Evolutionary conservation across 2,797 vertebrate genomes (phyloP), one percentile per base, ranked within the genome.

Genomic region (Lagodon rhomboides): DNA sequence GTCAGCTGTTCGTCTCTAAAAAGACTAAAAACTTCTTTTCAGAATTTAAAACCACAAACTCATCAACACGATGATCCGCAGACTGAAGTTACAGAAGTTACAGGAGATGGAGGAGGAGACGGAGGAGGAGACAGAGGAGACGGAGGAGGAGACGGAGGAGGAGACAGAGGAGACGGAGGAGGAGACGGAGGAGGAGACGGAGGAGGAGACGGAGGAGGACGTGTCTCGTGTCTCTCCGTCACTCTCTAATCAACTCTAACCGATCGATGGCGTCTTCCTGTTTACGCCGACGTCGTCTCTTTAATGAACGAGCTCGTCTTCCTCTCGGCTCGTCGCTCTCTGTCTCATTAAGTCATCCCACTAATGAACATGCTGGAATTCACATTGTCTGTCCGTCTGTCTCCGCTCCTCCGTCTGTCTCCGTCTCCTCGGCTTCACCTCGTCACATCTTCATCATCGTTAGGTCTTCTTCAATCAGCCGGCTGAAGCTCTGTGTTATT

Each of bases 161-260:
- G 27, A 27, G 27, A 27, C 4, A 4, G 27, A 27, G 27, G 27
- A 27, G 27, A 27, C 4, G 27, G 2, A 27, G 27, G 27, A 27
- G 27, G 27, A 27, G 27, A 27, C 27, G 27, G 27, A 27, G 27
- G 27, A 27, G 27, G 27, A 27, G 27, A 27, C 27, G 27, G 27
- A 27, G 27, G 27, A 27, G 27, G 27, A 27, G 27, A 27, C 27
- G 27, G 27, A 27, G 27, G 27, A 27, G 27, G 27, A 4, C 4
- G 27, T 4, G 4, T 27, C 27, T 27, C 27, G 27, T 27, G 27
- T 27, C 27, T 27, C 27, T 3, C 27, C 41, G 60, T 66, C 13
- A 22, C 55, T 55, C 73, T 77, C 59, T 55, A 46, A 59, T 66
- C 58, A 54, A 2, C 16, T 3, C 1, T 27, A 27, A 62, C 76